Conservation (phyloP, 2,113 vertebrate species). For the Felis chaus region DNA sequence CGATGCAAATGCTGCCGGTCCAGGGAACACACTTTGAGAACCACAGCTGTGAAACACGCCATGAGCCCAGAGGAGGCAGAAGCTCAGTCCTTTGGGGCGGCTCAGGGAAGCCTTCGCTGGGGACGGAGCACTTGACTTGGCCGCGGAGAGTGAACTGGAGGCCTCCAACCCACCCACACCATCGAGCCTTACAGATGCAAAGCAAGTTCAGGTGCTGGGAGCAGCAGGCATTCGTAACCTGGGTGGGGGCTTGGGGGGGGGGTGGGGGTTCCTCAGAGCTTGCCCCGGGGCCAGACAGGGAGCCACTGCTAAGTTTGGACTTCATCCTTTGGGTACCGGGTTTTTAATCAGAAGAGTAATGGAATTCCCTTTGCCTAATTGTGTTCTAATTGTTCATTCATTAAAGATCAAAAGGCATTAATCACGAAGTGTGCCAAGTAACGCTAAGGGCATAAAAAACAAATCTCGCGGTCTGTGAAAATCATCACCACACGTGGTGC, state of each 20-base stretch:
- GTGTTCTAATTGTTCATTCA: slow-evolving; percentile 56
- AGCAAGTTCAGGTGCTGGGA: not conserved
- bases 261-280: not conserved
- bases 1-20: not conserved
- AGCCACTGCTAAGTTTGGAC: not conserved
- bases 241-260: too few species aligned
- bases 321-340: not conserved
- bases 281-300: not conserved
- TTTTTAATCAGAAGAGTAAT: slow-evolving; percentile 55
- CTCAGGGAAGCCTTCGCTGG: not conserved
- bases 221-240: rapidly evolving
- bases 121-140: not conserved
- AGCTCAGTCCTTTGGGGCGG: too few species aligned
- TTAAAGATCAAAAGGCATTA: slow-evolving; percentile 58
- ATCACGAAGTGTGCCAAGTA: slow-evolving; percentile 28
- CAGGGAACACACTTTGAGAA: not conserved
- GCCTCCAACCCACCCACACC: not conserved
- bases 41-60: too few species aligned
- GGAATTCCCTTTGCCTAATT: slow-evolving; percentile 54
- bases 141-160: rapidly evolving
- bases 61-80: not conserved
- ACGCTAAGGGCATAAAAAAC: not conserved
- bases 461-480: not conserved
- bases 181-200: not conserved
- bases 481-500: not conserved